Percentiles rank a stretch among this genome's conserved stretches.
Conservation (phyloP, 2,888 invertebrate species). For the Micoletzkya japonica region DNA sequence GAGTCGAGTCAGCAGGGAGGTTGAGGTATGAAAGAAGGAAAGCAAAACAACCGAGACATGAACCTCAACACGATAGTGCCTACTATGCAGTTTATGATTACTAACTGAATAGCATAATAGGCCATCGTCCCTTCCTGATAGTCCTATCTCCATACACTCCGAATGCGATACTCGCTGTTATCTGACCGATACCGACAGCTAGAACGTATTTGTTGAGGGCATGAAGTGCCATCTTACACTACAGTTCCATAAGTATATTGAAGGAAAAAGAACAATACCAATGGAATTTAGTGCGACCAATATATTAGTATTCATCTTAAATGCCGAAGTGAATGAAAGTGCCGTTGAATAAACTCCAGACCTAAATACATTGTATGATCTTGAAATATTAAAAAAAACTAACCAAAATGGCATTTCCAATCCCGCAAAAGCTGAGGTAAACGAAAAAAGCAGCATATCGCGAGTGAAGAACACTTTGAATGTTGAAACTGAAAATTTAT, state of each 20-base stretch:
- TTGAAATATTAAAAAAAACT: not conserved
- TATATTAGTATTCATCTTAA: constrained; percentile 65
- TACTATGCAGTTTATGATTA: not conserved
- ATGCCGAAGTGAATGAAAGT: constrained; percentile 81
- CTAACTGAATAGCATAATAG: constrained; percentile 21
- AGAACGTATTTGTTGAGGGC: no score
- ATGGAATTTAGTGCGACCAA: constrained; percentile 89
- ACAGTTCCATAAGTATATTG: no score
- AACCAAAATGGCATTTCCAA: constrained; percentile 19
- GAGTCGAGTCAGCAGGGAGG: constrained; percentile 30
- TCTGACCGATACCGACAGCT: constrained; percentile 2
- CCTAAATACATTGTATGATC: constrained; percentile 23
- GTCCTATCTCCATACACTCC: constrained; percentile 19
- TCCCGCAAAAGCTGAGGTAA: constrained; percentile 34
- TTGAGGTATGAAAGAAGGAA: not conserved
- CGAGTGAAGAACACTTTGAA: constrained; percentile 26
- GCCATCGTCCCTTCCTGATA: constrained; percentile 3
- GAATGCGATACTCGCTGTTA: not conserved
- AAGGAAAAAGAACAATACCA: no score
- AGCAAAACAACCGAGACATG: constrained; percentile 5
- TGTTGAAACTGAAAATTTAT: constrained; percentile 20
- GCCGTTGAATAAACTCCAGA: constrained; percentile 81
- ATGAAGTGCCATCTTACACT: no score
- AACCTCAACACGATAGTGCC: not conserved
- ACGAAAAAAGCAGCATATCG: constrained; percentile 30